Conservation (phyloP, 2,888 invertebrate genomes). For the Gymnosoma rotundatum region DNA sequence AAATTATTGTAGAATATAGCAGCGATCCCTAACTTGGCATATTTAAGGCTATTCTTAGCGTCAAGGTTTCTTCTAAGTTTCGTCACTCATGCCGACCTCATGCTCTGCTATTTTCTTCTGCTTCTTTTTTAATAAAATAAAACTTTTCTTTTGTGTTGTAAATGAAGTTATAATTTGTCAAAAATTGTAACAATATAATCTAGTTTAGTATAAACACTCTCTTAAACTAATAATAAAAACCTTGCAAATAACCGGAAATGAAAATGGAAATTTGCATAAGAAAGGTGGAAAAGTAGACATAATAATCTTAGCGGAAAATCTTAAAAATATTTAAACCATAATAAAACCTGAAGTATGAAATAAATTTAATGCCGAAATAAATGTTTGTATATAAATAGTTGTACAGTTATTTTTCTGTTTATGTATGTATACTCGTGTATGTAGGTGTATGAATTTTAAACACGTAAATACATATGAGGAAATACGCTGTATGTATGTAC, state of each 20-base stretch:
- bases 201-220: constrained; percentile 8
- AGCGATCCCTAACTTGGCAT: no score
- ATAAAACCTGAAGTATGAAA: constrained; percentile 58
- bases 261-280: constrained; percentile 39
- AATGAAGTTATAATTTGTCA: constrained; percentile 40
- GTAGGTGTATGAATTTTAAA: no score
- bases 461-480: not conserved
- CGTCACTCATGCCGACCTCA: no score
- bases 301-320: constrained; percentile 50
- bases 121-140: not conserved
- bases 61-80: no score
- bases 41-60: no score
- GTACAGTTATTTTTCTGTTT: not conserved
- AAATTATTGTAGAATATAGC: no score
- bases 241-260: constrained; percentile 58
- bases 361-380: constrained; percentile 46
- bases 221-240: constrained; percentile 14
- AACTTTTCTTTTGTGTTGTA: not conserved
- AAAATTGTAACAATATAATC: constrained; percentile 31
- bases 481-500: not conserved
- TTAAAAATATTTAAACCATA: constrained; percentile 45
- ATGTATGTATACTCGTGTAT: no score
- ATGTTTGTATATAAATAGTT: not conserved
- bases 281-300: constrained; percentile 23
- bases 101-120: not conserved